phyloP scores from a whole-genome alignment of 2,113 vertebrate genomes.

The Sterrhoptilus dennistouni region DNA sequence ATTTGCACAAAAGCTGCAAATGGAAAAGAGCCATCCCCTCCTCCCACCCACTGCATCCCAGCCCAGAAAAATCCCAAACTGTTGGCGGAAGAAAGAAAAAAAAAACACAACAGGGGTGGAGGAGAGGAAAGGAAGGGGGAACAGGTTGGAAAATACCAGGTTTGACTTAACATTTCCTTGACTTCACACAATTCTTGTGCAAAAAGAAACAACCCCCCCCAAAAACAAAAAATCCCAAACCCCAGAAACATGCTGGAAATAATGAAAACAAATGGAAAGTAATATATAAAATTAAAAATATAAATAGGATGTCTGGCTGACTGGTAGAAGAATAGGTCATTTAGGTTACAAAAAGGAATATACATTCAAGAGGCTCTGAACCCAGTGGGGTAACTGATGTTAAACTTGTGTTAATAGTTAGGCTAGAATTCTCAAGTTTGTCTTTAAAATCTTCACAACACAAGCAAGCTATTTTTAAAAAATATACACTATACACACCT shows the following conservation, averaged over 20 bases:
- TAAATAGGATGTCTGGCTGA: constrained; percentile 78
- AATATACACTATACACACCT: constrained; percentile 96
- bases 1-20: constrained; percentile 74
- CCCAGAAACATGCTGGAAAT: constrained; percentile 72
- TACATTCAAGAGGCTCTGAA: constrained; percentile 84
- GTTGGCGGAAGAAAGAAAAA: constrained; percentile 34
- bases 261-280: constrained; percentile 69
- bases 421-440: constrained; percentile 85
- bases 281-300: constrained; percentile 78
- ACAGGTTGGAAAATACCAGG: constrained; percentile 56
- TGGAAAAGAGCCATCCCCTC: constrained; percentile 66
- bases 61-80: constrained; percentile 59
- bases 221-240: background rate
- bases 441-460: constrained; percentile 86
- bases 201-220: background rate
- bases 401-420: constrained; percentile 82
- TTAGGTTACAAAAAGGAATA: constrained; percentile 78
- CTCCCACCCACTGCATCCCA: constrained; percentile 41
- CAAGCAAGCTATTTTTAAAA: constrained; percentile 84
- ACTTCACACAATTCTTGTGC: constrained; percentile 74
- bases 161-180: constrained; percentile 50
- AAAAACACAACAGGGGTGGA: background rate
- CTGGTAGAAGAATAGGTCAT: constrained; percentile 77
- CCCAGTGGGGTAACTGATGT: constrained; percentile 80
- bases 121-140: constrained; percentile 44